Base-by-base conservation (phyloP, 1,140 invertebrate species). In the Trigoniulus corallinus region DNA sequence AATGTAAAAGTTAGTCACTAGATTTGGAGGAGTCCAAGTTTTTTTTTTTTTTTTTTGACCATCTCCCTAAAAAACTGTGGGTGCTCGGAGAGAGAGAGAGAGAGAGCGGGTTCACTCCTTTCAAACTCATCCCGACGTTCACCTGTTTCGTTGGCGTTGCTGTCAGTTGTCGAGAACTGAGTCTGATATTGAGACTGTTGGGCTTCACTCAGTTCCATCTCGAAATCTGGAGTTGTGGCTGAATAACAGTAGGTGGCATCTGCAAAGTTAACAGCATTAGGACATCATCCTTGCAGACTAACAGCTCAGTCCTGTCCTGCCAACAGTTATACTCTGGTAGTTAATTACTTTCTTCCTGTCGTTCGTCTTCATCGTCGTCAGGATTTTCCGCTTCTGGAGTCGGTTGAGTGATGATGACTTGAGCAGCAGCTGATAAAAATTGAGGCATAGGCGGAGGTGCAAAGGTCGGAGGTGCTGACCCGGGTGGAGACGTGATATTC, bases 401-500 rank as follows among this genome's bases (percentile, higher is more conserved):
- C 3, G 75, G 70, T 58, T 76, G 72, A 2, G 74, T 77, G 20
- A 77, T 66, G 39, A 77, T 72, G 1, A 75, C 71, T 48, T 68
- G 61, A 47, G 68, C 61, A 49, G 72, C 73, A 54, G 74, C 66
- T 45, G 79, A 58, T 25, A 77, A 60, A 61, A 73, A 66, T 52
- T 75, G 72, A 1, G 84, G 83, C 23, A 84, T 74, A 49, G 82
- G 80, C 0, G 87, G 87, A 2, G 84, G 84, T 0, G 83, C 83
- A 63, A 83, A 84, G 7, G 81, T 76, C 45, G 84, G 83, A 2
- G 85, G 84, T 2, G 79, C 80, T 0, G 82, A 82, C 45, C 76
- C 76, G 15, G 80, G 78, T 12, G 82, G 79, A 34, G 15, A 54
- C 52, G 49, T 77, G 74, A 37, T 77, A 73, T 42, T 79, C 81